Conservation (phyloP, 2,113 vertebrate species). For the Rhinichthys klamathensis region DNA sequence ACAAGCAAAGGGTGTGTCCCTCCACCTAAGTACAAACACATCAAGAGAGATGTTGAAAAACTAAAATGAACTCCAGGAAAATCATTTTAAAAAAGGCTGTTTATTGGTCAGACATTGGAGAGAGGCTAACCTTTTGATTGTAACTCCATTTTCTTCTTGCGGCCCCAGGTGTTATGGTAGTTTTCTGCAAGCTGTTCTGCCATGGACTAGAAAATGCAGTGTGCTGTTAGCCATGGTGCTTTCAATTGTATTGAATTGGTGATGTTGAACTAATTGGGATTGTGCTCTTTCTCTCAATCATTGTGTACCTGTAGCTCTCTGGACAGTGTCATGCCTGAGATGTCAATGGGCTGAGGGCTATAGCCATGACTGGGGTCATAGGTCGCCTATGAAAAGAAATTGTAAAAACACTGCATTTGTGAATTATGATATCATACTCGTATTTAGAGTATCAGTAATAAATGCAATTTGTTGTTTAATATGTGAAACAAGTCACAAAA, state of each 20-base stretch:
- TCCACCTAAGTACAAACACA: conserved; percentile 74
- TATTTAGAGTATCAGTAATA: not conserved
- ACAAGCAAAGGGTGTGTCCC: conserved; percentile 92
- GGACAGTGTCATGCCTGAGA: conserved; percentile 85
- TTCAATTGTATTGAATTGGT: not conserved
- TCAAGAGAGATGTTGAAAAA: not conserved
- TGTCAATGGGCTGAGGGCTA: conserved; percentile 88
- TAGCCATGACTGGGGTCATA: conserved; percentile 92
- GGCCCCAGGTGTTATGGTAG: conserved; percentile 94
- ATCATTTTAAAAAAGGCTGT: not conserved
- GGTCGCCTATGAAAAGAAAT: conserved; percentile 69
- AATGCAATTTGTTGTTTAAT: not conserved
- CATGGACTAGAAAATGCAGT: conserved; percentile 81
- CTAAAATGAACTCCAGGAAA: not conserved
- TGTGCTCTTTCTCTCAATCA: too few species aligned
- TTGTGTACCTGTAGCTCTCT: conserved; percentile 85
- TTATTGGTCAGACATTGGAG: not conserved
- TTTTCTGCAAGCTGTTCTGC: conserved; percentile 94
- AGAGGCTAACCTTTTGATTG: conserved; percentile 83
- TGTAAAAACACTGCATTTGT: not conserved
- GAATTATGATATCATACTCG: not conserved
- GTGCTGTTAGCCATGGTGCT: not conserved
- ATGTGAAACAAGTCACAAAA: not conserved
- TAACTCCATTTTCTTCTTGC: conserved; percentile 91
- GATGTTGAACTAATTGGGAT: not conserved